Base-by-base conservation (phyloP, 2,113 vertebrate genomes). In the Esox niger region DNA sequence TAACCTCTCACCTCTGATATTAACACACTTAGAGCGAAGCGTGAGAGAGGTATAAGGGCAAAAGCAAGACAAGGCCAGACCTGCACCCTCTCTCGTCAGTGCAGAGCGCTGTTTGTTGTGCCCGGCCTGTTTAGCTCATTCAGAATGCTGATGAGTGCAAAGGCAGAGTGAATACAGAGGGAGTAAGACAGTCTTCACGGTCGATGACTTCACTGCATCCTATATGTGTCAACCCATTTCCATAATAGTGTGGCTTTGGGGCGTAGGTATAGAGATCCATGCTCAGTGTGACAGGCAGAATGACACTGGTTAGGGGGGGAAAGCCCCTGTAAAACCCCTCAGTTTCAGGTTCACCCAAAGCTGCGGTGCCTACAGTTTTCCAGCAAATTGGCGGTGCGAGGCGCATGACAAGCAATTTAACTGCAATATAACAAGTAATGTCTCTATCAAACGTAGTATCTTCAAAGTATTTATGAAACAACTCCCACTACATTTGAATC, bases 381-480 rank as follows among this genome's bases (percentile, higher is more conserved):
- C 25, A 33, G 32, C 29, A 64, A 15, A 57, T 29, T 61, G 58
- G 20, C 30, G 11, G 31, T 38, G 38, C 46, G 31, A 17, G 29
- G 60, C 30, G 54, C 58, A 62, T 68, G 71, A 70, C 1, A 30
- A 32, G 6, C 60, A 46, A 67, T 69, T 61, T 64, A 58, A 61
- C 54, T 6, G 21, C 70, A 70, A 66, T 47, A 21, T 57, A 68
- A 71, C 55, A 29, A 30, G 61, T 57, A 26, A 33, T 75, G 76
- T 64, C 62, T 75, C 76, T 70, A 80, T 84, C 72, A 68, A 63
- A 57, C 43, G 71, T 73, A 70, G n/a, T 71, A 74, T 82, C 78
- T 79, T 74, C 49, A 59, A 68, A 64, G 0, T 52, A 71, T 69
- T 80, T 79, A 69, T 71, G 46, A 82, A 71, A 79, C 56, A 38